Evolutionary conservation across 1,140 invertebrate species (phyloP).

Genomic region (Neuroterus valhalla): DNA sequence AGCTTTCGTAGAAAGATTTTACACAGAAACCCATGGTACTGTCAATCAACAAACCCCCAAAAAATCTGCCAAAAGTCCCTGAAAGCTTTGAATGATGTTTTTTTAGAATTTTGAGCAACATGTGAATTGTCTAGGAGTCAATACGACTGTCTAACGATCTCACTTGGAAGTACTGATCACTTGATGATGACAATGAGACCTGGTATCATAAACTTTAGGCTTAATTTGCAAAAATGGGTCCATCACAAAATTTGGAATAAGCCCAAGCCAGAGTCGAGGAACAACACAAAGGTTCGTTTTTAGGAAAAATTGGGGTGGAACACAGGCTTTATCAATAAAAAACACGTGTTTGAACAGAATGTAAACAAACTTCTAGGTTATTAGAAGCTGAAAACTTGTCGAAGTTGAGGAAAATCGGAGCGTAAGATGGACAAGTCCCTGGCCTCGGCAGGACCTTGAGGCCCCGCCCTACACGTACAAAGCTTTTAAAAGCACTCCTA

Average conservation of each 20-base stretch:
- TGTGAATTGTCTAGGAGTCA: neutral
- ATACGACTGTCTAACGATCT: neutral
- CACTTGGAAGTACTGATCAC: neutral
- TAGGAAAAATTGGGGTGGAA: slow-evolving; percentile 74
- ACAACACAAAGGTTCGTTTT: slow-evolving; percentile 73
- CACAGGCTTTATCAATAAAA: slow-evolving; percentile 77
- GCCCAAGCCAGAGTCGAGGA: slow-evolving; percentile 62
- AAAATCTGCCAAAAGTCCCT: neutral
- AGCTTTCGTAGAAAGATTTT: neutral
- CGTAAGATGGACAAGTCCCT: slow-evolving; percentile 45
- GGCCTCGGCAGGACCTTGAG: slow-evolving; percentile 49
- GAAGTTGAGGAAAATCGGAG: slow-evolving; percentile 58
- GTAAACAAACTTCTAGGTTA: slow-evolving; percentile 79
- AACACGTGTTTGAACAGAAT: slow-evolving; percentile 74
- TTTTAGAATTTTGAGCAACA: slow-evolving; percentile 5
- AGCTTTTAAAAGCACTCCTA: slow-evolving; percentile 38
- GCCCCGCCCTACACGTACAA: slow-evolving; percentile 61
- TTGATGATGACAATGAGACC: neutral
- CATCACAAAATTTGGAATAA: slow-evolving; percentile 77
- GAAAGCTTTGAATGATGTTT: neutral
- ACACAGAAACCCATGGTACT: neutral
- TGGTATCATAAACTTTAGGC: slow-evolving; percentile 75
- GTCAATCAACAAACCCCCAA: neutral
- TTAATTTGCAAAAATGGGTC: slow-evolving; percentile 86
- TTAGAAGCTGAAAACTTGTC: slow-evolving; percentile 54